Evolutionary conservation across 2,113 vertebrate genomes (phyloP).

Genomic region (Uria aalge): DNA sequence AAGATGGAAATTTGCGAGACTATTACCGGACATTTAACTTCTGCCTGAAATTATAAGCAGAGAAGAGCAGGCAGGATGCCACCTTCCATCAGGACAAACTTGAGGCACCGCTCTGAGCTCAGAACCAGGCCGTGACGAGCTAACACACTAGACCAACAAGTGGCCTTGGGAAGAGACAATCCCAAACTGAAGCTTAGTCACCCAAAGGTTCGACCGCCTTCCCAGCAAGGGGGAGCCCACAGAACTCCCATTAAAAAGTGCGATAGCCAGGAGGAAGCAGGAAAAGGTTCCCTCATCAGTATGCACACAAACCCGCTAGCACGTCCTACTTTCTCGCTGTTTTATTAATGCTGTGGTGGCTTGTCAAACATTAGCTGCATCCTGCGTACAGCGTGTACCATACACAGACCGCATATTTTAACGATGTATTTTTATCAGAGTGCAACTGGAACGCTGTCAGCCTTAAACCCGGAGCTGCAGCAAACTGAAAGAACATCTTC

Average conservation of each 20-base stretch:
- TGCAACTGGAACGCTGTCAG: not conserved
- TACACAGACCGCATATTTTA: not conserved
- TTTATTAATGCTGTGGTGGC: not conserved
- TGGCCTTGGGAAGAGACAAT: rapidly evolving
- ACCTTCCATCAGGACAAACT: not conserved
- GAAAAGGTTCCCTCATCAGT: not conserved
- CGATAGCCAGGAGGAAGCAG: not conserved
- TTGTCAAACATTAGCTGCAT: not conserved
- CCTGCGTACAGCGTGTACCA: not conserved
- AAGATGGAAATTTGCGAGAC: not conserved
- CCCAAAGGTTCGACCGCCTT: not conserved
- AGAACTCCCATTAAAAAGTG: rapidly evolving
- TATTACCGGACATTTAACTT: not conserved
- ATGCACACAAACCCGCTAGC: not conserved
- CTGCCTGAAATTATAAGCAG: not conserved
- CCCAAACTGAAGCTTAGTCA: not conserved
- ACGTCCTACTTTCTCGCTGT: not conserved
- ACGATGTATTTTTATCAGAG: constrained; percentile 8
- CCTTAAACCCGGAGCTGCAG: not conserved
- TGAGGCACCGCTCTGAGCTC: not conserved
- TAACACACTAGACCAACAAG: not conserved
- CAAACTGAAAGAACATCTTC: not conserved
- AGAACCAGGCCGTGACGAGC: not conserved
- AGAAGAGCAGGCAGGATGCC: not conserved
- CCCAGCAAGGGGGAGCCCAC: not conserved